These are phyloP conservation scores for Bhutanitis thaidina DNA, from an alignment of 2,888 invertebrate genomes.

Conservation along the genomic window DNA sequence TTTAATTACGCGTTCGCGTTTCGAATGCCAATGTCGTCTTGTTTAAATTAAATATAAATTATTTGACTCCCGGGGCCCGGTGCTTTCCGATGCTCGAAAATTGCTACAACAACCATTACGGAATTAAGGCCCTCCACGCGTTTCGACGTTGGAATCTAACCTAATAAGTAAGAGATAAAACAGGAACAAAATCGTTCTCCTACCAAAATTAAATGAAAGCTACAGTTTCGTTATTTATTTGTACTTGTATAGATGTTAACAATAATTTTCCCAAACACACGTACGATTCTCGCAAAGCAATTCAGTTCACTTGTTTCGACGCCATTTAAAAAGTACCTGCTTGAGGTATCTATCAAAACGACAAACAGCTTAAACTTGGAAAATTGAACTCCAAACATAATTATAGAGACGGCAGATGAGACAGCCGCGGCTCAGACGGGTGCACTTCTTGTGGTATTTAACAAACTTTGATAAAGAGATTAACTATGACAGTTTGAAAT, in stretches of 20 bases:
- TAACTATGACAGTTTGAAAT: slow-evolving; percentile 80
- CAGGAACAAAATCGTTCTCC: background rate
- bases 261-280: too few relatives aligned
- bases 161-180: slow-evolving; percentile 11
- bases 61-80: slow-evolving; percentile 73
- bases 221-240: too few relatives aligned
- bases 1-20: slow-evolving; percentile 80
- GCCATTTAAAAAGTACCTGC: too few relatives aligned
- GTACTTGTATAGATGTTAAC: too few relatives aligned
- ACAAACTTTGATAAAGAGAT: slow-evolving; percentile 80
- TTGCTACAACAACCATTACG: slow-evolving; percentile 64
- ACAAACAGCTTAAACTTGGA: slow-evolving; percentile 30
- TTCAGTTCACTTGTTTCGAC: too few relatives aligned
- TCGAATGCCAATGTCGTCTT: slow-evolving; percentile 80
- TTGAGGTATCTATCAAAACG: slow-evolving; percentile 9
- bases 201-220: too few relatives aligned
- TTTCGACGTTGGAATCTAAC: slow-evolving; percentile 19
- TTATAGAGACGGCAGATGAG: slow-evolving; percentile 69
- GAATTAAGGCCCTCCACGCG: slow-evolving; percentile 22
- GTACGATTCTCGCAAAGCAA: too few relatives aligned
- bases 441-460: slow-evolving; percentile 74
- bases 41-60: slow-evolving; percentile 81
- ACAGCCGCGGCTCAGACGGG: slow-evolving; percentile 60
- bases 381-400: slow-evolving; percentile 59
- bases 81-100: slow-evolving; percentile 68